These are phyloP conservation scores for Gadopsis marmoratus DNA, from an alignment of 2,797 vertebrate species.

Conservation along the genomic window DNA sequence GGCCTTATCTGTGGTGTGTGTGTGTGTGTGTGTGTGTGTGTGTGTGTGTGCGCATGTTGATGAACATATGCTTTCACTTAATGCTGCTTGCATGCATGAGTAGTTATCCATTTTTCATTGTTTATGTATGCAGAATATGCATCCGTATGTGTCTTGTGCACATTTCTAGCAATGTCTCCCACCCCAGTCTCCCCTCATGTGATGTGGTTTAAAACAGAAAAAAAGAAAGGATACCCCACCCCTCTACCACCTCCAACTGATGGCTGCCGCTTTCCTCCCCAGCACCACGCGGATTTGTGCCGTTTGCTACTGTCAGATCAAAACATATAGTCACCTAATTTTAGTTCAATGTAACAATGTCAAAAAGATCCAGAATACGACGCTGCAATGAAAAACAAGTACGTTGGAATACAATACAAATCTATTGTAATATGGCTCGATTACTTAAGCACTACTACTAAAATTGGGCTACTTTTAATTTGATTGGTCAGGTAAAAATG, in stretches of 20 bases:
- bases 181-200: neutral
- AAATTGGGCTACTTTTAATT: neutral
- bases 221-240: neutral
- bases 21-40: neutral
- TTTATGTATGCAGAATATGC: slow-evolving; percentile 43
- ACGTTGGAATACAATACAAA: neutral
- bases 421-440: neutral
- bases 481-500: neutral
- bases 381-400: neutral
- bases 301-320: neutral
- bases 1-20: slow-evolving; percentile 8
- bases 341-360: neutral
- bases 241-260: neutral
- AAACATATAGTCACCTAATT: neutral
- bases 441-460: too few relatives aligned
- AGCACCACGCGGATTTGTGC: neutral
- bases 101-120: slow-evolving; percentile 28
- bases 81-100: slow-evolving; percentile 17
- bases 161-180: neutral
- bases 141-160: slow-evolving; percentile 14
- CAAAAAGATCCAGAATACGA: neutral
- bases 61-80: slow-evolving; percentile 34
- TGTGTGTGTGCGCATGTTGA: slow-evolving; percentile 2
- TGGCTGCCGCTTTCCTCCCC: neutral
- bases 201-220: neutral